Base-by-base conservation (phyloP, 2,113 vertebrate species). In the Pygathrix nemaeus region DNA sequence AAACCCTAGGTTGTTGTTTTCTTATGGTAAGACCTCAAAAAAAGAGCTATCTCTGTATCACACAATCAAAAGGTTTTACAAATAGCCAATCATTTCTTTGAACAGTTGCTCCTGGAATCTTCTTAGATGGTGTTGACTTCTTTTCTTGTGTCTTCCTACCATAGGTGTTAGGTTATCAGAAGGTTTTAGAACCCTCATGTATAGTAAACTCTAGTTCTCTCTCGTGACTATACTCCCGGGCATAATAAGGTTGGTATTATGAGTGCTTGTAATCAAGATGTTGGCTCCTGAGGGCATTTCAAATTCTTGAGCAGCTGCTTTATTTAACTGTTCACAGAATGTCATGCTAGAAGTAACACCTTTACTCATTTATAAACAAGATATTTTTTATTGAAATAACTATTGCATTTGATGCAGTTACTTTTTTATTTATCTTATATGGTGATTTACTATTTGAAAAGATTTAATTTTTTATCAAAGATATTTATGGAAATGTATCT, bases 271-370 rank as follows among this genome's bases (percentile, higher is more conserved):
- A 96, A 96, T 96, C 72, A 95, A 88, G 83, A 82, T 45, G 30
- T 92, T 66, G 40, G 40, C 90, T 96, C 85, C 88, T 35, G 59
- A 93, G 57, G 40, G 81, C 20, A 48, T 90, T 96, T 91, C 52
- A 82, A 92, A 72, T 85, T 96, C 87, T 93, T 23, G 16, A 94
- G 27, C 85, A 94, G 75, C 81, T 95, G 76, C 57, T 95, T 95
- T 91, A 80, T 88, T 87, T 94, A 94, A 76, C 35, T 92, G 50
- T 50, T 96, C 80, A 88, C 27, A 81, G 43, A 96, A 94, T 40
- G 57, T 45, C 64, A 84, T 89, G 52, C 75, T 96, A 80, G 13
- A 48, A 72, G 93, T 81, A 81, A 13, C 6, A 95, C 27, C 18
- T 87, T 86, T 64, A 73, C 2, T 35, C 32, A 82, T 87, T 88